Base-by-base conservation (phyloP, 1,140 invertebrate genomes). In the Chionoecetes opilio region DNA sequence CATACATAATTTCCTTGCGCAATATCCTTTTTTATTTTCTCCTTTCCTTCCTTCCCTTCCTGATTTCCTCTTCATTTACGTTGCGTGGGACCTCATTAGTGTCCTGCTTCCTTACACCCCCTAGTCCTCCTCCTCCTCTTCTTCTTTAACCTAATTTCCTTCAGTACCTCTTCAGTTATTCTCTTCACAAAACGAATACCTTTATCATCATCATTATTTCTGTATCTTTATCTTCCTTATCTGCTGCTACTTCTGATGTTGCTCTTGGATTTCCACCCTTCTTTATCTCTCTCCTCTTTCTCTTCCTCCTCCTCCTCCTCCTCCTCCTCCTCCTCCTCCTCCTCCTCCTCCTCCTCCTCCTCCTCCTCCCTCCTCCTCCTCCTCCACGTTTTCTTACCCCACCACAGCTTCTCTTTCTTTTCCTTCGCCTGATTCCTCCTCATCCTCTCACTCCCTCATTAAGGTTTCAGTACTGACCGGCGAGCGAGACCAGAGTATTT, bases 1-100 rank as follows among this genome's bases (percentile, higher is more conserved):
- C 63, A 75, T 75, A 75, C 63, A 75, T 75, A 75, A 75, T 75
- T 75, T 75, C 21, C 63, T 11, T 75, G 63, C n/a, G n/a, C 9
- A 75, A 75, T 75, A 75, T n/a, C 63, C 63, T 21, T 75, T 75
- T 75, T 75, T 63, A n/a, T 75, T n/a, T n/a, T n/a, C 63, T 75
- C n/a, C 21, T n/a, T 26, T 21, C 21, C 63, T 26, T 75, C 63
- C 63, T 75, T n/a, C 63, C n/a, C 46, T 17, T 53, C 8, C n/a
- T n/a, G 26, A 1, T 75, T n/a, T 75, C 63, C 0, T 75, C 1
- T 26, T 75, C 63, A 75, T 75, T 75, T 75, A n/a, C 63, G 63
- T n/a, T 75, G 63, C 63, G 21, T 75, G 21, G 63, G 63, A n/a
- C 21, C 21, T 11, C 21, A 3, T 75, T 26, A 14, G 9, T 26